These are phyloP conservation scores for Apogon talboti DNA, from an alignment of 2,797 vertebrate species.

Conservation along the genomic window DNA sequence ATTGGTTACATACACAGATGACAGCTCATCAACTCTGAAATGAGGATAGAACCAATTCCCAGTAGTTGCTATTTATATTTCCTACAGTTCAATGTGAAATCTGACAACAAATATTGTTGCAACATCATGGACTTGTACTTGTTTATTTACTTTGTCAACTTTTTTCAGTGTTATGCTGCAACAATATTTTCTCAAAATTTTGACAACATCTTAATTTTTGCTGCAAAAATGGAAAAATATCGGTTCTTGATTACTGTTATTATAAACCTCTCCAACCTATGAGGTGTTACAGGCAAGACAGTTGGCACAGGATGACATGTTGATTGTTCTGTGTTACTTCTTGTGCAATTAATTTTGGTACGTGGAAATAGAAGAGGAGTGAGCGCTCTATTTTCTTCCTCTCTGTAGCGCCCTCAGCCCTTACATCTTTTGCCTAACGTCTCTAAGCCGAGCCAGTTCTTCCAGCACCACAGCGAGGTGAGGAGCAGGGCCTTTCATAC, in stretches of 20 bases:
- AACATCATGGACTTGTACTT: no score
- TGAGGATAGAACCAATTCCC: no score
- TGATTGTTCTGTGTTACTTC: conserved; percentile 21
- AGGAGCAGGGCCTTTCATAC: conserved; percentile 44
- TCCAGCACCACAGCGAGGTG: conserved; percentile 52
- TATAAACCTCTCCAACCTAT: neutral
- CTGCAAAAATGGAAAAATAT: no score
- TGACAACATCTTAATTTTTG: no score
- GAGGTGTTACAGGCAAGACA: neutral
- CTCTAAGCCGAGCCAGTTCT: conserved; percentile 43
- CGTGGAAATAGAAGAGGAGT: conserved; percentile 15
- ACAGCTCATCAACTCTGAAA: no score
- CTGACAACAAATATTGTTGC: no score
- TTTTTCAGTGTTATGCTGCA: no score
- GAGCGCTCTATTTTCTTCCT: conserved; percentile 38
- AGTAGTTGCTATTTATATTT: no score
- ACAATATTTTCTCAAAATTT: no score
- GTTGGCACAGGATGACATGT: conserved; percentile 34
- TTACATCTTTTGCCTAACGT: conserved; percentile 37
- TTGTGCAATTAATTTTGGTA: neutral
- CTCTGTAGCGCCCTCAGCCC: conserved; percentile 25
- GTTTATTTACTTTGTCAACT: no score
- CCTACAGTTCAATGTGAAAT: no score
- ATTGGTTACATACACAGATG: conserved; percentile 11
- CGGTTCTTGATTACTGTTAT: no score